phyloP scores from a whole-genome alignment of 2,888 invertebrate genomes.

The Bibio marci region DNA sequence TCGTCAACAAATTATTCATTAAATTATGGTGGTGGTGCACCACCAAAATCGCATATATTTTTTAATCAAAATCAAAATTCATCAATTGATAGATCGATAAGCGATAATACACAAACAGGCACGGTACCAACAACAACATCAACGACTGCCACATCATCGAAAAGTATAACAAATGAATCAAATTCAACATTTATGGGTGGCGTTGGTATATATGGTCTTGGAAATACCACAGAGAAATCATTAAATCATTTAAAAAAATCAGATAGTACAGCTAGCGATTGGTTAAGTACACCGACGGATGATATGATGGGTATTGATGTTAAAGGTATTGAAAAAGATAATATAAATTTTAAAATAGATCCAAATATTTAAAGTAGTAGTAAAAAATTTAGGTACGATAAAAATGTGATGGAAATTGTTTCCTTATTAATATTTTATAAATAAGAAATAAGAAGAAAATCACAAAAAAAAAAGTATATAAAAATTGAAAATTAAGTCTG shows the following conservation, averaged over 20 bases:
- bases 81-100: constrained; percentile 5
- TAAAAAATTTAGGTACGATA: too few species aligned
- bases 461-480: too few species aligned
- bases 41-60: constrained; percentile 12
- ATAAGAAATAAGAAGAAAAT: too few species aligned
- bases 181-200: constrained; percentile 10
- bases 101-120: background rate
- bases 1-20: constrained; percentile 15
- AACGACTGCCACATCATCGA: constrained; percentile 10
- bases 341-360: constrained; percentile 6
- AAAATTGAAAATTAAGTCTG: too few species aligned
- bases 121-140: too few species aligned
- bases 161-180: constrained; percentile 11
- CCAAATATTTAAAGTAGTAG: constrained; percentile 5
- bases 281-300: constrained; percentile 17
- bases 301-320: constrained; percentile 17
- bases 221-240: background rate
- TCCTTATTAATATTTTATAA: too few species aligned
- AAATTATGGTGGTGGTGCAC: constrained; percentile 14
- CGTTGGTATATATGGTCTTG: constrained; percentile 3
- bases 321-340: constrained; percentile 15
- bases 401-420: too few species aligned
- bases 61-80: constrained; percentile 6
- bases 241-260: constrained; percentile 16
- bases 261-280: constrained; percentile 16